Percentiles rank a stretch among this genome's conserved stretches.
phyloP scores from a whole-genome alignment of 2,888 invertebrate species.

The Artemia sinica region DNA sequence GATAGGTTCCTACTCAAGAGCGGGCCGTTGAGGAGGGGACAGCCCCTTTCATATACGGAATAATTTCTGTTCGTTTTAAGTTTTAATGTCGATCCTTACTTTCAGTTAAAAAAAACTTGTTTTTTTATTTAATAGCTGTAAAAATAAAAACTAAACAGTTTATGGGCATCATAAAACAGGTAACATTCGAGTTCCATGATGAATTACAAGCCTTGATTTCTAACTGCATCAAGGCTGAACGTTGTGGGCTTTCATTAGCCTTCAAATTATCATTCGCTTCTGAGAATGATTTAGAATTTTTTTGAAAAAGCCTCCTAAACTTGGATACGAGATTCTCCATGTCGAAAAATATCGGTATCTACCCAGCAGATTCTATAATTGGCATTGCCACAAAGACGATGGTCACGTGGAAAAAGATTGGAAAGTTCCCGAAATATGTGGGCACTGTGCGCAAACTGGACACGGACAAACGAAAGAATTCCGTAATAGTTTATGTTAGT shows the following conservation, averaged over 20 bases:
- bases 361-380: not conserved
- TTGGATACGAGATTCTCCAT: conserved; percentile 6
- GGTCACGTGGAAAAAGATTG: not conserved
- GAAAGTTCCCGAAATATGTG: not conserved
- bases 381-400: not conserved
- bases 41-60: no score
- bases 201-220: no score
- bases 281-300: not conserved
- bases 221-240: not conserved
- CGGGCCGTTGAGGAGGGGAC: no score
- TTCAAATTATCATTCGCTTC: conserved; percentile 12
- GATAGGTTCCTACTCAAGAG: no score
- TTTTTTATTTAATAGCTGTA: no score
- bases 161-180: no score
- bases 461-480: not conserved
- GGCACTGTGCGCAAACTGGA: not conserved
- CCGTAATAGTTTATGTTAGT: conserved; percentile 1
- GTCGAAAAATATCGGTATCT: not conserved
- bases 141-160: no score
- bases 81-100: no score
- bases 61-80: no score
- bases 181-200: no score
- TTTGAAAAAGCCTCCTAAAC: conserved; percentile 5
- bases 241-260: not conserved
- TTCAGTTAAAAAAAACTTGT: no score